These are phyloP conservation scores for Meliscaeva auricollis DNA, from an alignment of 2,888 invertebrate species.

Conservation along the genomic window DNA sequence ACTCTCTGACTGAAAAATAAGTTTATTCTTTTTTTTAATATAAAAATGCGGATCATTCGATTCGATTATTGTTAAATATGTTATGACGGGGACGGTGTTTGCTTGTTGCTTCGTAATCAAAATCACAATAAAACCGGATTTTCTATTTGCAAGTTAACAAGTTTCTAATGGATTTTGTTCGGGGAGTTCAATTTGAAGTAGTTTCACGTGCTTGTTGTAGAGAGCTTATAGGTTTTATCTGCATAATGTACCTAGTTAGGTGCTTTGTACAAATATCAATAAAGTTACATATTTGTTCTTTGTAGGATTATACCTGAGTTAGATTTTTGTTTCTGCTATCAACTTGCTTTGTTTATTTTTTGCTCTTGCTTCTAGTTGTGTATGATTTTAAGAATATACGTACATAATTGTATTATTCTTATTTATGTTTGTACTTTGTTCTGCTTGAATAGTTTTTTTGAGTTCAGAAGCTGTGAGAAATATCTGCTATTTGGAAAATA, in stretches of 20 bases:
- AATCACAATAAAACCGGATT: constrained; percentile 12
- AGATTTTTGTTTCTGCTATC: too few species aligned
- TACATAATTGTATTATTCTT: too few species aligned
- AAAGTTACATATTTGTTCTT: neutral
- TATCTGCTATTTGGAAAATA: too few species aligned
- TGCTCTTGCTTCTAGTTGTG: neutral
- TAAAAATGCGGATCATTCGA: neutral
- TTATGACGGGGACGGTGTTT: neutral
- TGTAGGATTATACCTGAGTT: neutral
- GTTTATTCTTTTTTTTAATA: too few species aligned
- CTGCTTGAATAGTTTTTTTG: too few species aligned
- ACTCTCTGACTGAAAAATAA: too few species aligned
- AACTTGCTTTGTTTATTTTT: too few species aligned
- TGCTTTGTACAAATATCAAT: neutral
- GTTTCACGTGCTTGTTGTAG: neutral
- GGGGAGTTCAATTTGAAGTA: neutral
- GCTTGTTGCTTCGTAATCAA: neutral
- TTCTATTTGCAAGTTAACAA: neutral
- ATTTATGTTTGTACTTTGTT: too few species aligned
- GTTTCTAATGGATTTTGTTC: neutral
- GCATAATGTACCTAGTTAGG: neutral
- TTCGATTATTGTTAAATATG: neutral
- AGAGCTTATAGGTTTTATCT: neutral
- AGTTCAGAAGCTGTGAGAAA: too few species aligned
- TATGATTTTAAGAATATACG: too few species aligned